Evolutionary conservation across 2,113 vertebrate species (phyloP).

Genomic region (Galeopterus variegatus): DNA sequence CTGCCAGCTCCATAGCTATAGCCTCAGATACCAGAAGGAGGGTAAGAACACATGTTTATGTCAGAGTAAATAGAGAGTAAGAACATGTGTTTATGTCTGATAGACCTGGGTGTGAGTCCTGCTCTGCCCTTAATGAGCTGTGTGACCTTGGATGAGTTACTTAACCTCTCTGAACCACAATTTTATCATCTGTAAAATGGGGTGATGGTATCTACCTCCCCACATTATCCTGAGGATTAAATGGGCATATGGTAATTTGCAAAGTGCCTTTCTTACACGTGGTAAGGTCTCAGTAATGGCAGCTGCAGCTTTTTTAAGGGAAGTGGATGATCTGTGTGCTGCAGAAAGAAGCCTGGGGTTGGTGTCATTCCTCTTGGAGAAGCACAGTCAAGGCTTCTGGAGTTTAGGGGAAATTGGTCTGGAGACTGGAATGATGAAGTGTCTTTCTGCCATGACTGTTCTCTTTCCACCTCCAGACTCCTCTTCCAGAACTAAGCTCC

Average conservation of each 20-base stretch:
- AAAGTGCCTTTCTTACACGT: not conserved
- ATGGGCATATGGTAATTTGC: not conserved
- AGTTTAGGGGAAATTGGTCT: not conserved
- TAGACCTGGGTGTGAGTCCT: not conserved
- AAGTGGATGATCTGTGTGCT: not conserved
- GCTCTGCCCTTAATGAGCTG: not conserved
- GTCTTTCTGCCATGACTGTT: not conserved
- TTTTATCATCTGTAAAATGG: not conserved
- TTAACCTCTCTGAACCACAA: not conserved
- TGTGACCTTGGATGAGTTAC: not conserved
- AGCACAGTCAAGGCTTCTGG: not conserved
- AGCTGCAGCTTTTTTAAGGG: not conserved
- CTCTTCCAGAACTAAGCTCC: not conserved
- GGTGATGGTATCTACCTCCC: not conserved
- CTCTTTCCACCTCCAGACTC: not conserved
- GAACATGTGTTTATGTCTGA: not conserved
- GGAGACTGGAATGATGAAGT: not conserved
- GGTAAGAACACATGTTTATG: not conserved
- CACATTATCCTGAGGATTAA: not conserved
- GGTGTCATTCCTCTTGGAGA: rapidly evolving
- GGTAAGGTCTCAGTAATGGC: not conserved
- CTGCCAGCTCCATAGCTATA: rapidly evolving
- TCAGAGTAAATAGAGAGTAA: not conserved
- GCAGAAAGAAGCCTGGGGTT: not conserved
- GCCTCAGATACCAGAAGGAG: not conserved